Evolutionary conservation across 2,797 vertebrate species (phyloP), one percentile per base, ranked within the genome.

Genomic region (Cottoperca gobio): DNA sequence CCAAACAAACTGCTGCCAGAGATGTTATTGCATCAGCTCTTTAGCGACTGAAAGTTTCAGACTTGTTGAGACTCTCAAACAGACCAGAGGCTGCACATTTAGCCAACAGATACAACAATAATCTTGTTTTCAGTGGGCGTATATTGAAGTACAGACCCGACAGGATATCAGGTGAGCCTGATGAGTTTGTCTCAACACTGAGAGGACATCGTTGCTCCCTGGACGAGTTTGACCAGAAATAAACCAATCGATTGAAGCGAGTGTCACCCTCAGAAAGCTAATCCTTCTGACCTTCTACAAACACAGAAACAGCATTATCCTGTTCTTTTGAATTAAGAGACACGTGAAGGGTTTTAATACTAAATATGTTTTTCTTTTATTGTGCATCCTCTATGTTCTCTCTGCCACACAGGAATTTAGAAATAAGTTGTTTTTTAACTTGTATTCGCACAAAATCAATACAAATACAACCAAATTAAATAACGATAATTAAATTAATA

Each of bases 231-330:
- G 1, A 64, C 62, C 59, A 69, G 66, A 86, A 83, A 84, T 82
- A 81, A 86, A 86, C 62, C 21, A 21, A 85, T 89, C 65, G 76
- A 89, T 80, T 70, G 66, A 79, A 86, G 83, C 70, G 59, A 69
- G 68, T 70, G 80, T 67, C 63, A 58, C 74, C 14, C 49, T 54
- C 62, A 70, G 71, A 74, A 70, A 63, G 72, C 39, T 23, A 23
- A 71, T 78, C 70, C 59, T 8, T 68, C 37, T 81, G 78, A 79
- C 73, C 64, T 79, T 50, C 26, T 6, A 13, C 17, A 48, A 11
- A 33, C 21, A 74, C 13, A 6, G 9, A 19, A 10, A 42, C 2
- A 19, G 1, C 19, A 53, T 24, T 12, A 59, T 69, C n/a, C n/a
- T n/a, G n/a, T n/a, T n/a, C n/a, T n/a, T n/a, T n/a, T n/a, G n/a